These are phyloP conservation scores for Centroberyx gerrardi DNA, from an alignment of 2,797 vertebrate genomes.

Conservation along the genomic window DNA sequence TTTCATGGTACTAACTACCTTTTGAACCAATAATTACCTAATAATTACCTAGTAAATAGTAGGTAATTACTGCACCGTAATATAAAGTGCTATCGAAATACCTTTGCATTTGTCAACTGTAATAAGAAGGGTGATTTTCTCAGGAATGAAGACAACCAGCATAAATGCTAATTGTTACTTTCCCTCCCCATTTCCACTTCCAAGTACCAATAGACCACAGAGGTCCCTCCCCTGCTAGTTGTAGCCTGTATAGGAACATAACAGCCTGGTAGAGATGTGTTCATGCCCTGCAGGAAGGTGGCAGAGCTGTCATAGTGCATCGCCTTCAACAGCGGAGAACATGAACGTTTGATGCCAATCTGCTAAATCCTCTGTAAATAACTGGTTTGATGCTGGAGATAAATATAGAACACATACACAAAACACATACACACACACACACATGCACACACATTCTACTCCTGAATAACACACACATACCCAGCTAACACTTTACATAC, in stretches of 20 bases:
- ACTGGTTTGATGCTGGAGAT: neutral
- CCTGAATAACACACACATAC: neutral
- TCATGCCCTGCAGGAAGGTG: neutral
- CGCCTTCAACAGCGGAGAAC: conserved; percentile 9
- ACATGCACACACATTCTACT: neutral
- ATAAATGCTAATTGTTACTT: too few relatives aligned
- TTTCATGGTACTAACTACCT: too few relatives aligned
- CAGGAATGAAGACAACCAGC: too few relatives aligned
- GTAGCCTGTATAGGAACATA: neutral
- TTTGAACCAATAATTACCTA: too few relatives aligned
- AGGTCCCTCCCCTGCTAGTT: too few relatives aligned
- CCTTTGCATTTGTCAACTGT: too few relatives aligned
- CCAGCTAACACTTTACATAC: neutral
- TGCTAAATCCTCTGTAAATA: conserved; percentile 23
- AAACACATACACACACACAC: neutral
- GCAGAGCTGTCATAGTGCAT: conserved; percentile 12
- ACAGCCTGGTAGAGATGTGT: neutral
- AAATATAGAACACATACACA: neutral
- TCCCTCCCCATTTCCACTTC: too few relatives aligned
- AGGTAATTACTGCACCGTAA: too few relatives aligned
- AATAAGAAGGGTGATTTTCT: too few relatives aligned
- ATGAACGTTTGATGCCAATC: conserved; percentile 13
- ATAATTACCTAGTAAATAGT: too few relatives aligned
- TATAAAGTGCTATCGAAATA: too few relatives aligned
- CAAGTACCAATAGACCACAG: too few relatives aligned